Evolutionary conservation across 2,113 vertebrate species (phyloP).

Genomic region (Oenanthe oenanthe): DNA sequence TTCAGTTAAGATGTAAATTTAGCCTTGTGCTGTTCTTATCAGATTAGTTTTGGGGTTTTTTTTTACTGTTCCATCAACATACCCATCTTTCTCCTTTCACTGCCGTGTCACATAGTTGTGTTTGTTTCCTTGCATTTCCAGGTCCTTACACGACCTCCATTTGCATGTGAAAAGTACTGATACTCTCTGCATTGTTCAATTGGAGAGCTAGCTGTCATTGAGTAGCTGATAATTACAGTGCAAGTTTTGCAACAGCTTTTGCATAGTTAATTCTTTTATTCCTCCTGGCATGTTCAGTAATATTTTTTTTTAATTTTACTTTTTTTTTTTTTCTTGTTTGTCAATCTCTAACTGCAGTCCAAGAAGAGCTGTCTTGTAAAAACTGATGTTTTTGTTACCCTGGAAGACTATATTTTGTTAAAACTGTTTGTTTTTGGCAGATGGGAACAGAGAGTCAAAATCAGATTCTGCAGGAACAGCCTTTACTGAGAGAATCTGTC

Average conservation of each 20-base stretch:
- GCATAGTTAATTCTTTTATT: background rate
- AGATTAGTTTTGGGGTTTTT: background rate
- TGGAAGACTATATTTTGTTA: background rate
- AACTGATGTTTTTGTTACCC: background rate
- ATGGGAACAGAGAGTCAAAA: constrained; percentile 87
- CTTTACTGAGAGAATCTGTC: constrained; percentile 85
- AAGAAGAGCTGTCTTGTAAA: background rate
- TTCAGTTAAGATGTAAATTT: background rate
- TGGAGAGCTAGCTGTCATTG: background rate
- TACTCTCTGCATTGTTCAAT: background rate
- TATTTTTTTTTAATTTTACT: background rate
- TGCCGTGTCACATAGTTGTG: background rate
- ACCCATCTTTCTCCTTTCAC: background rate
- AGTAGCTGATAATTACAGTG: background rate
- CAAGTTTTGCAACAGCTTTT: background rate
- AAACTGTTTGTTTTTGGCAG: constrained; percentile 72
- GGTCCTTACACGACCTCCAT: background rate
- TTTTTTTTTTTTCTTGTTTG: background rate
- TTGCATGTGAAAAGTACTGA: background rate
- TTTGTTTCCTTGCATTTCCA: background rate
- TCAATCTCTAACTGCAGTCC: background rate
- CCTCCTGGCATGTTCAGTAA: background rate
- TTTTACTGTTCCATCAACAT: background rate
- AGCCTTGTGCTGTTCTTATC: background rate
- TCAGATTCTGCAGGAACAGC: constrained; percentile 87